Conservation (phyloP, 2,797 vertebrate genomes). For the Garrulus glandarius region DNA sequence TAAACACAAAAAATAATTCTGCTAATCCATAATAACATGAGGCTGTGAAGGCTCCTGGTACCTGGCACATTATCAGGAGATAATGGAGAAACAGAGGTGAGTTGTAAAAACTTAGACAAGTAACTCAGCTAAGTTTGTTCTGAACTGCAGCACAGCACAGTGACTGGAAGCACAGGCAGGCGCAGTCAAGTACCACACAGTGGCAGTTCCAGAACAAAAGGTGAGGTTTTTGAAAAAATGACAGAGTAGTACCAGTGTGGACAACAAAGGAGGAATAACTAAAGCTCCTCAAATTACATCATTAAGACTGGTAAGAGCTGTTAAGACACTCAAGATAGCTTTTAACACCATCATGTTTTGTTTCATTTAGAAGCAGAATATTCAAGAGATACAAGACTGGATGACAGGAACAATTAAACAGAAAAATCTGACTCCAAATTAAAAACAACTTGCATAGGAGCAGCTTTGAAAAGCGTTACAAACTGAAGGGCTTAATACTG, state of each 20-base stretch:
- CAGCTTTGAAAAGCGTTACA: neutral
- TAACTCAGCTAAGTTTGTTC: rapidly evolving
- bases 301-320: neutral
- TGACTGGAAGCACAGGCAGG: neutral
- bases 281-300: neutral
- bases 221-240: neutral
- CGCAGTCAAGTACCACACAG: no score
- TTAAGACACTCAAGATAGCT: neutral
- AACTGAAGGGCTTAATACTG: neutral
- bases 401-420: neutral
- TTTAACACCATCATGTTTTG: neutral
- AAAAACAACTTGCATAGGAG: neutral
- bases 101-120: neutral
- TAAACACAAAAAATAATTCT: neutral
- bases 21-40: rapidly evolving
- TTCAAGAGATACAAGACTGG: neutral
- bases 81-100: rapidly evolving
- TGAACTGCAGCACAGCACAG: neutral
- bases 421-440: neutral
- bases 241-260: neutral
- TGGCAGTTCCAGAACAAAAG: neutral
- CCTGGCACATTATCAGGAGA: neutral
- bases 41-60: neutral
- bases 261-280: neutral
- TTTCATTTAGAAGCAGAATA: neutral